These are phyloP conservation scores for Ammospiza maritima DNA, from an alignment of 2,797 vertebrate species.

Conservation along the genomic window DNA sequence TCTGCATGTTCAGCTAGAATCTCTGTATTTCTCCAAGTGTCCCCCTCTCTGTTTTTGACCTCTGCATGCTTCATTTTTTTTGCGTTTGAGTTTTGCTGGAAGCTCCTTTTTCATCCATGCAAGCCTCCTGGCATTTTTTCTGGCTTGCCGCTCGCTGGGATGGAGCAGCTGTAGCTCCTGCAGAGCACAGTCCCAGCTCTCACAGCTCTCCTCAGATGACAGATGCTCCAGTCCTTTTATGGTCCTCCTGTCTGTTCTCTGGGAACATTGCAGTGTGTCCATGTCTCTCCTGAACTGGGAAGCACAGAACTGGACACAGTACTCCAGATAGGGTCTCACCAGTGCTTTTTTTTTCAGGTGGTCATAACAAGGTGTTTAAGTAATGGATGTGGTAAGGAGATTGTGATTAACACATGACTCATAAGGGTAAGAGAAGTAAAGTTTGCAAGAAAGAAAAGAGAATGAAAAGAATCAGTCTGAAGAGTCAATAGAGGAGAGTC, in stretches of 20 bases:
- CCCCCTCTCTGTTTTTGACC: neutral
- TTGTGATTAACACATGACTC: neutral
- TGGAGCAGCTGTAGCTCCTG: neutral
- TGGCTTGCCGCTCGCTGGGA: accelerated
- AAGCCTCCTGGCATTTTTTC: neutral
- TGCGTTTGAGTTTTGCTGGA: neutral
- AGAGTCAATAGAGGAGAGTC: neutral
- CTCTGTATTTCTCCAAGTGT: neutral
- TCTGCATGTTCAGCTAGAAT: neutral
- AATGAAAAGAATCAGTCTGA: neutral
- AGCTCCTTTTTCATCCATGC: neutral
- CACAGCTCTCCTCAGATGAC: neutral
- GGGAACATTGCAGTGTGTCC: neutral
- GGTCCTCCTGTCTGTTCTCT: neutral
- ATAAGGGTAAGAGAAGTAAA: neutral
- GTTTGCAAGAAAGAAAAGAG: neutral
- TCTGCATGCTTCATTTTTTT: neutral
- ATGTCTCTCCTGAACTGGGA: neutral
- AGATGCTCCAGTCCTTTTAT: neutral
- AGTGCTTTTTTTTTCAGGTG: neutral
- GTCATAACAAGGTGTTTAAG: neutral
- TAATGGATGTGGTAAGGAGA: neutral
- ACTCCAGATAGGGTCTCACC: neutral
- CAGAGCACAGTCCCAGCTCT: neutral
- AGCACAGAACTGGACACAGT: neutral